Conservation (phyloP, 2,797 vertebrate species). For the Danio aesculapii region DNA sequence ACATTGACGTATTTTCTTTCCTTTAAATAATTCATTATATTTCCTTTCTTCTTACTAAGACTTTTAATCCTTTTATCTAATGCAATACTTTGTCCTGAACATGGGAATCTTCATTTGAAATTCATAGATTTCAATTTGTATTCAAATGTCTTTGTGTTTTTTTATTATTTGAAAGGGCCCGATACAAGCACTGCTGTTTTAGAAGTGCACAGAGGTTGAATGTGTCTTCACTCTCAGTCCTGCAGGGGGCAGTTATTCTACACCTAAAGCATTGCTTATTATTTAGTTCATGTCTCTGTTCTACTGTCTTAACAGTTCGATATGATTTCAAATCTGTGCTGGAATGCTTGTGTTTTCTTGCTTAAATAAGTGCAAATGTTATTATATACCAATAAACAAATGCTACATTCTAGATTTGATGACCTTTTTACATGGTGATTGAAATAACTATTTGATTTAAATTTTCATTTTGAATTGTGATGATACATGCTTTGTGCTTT, state of each 20-base stretch:
- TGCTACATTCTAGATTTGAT: background rate
- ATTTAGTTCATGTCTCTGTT: background rate
- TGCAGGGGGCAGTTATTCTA: conserved; percentile 39
- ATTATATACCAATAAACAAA: conserved; percentile 13
- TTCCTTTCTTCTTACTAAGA: no score
- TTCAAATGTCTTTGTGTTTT: no score
- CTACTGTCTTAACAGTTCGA: background rate
- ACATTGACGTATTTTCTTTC: no score
- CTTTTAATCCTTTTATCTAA: no score
- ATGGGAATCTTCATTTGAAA: no score
- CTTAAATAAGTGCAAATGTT: background rate
- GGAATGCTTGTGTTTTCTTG: background rate
- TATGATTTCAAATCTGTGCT: background rate
- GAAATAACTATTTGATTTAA: background rate
- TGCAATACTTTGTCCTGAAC: no score
- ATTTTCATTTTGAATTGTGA: background rate
- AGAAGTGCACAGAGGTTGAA: background rate
- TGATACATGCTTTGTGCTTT: background rate
- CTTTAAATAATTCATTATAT: no score
- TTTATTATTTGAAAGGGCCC: no score
- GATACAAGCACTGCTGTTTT: no score
- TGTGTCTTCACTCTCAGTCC: conserved; percentile 8
- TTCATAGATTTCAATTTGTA: no score
- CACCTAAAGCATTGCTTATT: background rate
- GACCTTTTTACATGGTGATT: background rate